Evolutionary conservation across 2,797 vertebrate species (phyloP), one percentile per base, ranked within the genome.

Genomic region (Oreochromis mossambicus): DNA sequence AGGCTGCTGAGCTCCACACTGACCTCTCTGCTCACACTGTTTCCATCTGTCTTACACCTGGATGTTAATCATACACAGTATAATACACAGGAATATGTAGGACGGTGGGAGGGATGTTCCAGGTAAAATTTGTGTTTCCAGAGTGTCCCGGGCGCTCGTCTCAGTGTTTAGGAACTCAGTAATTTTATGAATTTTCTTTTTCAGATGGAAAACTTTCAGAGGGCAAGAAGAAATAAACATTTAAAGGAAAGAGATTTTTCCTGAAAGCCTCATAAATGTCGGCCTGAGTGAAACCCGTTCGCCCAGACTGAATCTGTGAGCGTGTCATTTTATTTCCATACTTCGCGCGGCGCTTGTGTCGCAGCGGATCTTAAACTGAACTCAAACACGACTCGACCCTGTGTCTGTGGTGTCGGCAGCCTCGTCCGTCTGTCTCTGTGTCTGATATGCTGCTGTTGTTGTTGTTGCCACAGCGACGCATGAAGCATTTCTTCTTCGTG

Each of bases 371-470:
- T n/a, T 36, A 63, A 21, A 38, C n/a, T 41, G 61, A 66, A 66
- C 61, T 41, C 36, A 66, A 66, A 66, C 12, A 21, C n/a, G 38
- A 32, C 78, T 76, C 8, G 43, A 84, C 66, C 21, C 41, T 8
- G 2, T 32, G 66, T 83, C 63, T 63, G 66, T 8, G 54, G 76
- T 76, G 87, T 89, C 83, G 14, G 54, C 76, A 86, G 21, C 75
- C 76, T 80, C 8, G 24, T 51, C 29, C 56, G 3, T 78, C 66
- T 9, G 56, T 51, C 32, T 86, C 24, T 46, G 26, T 29, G 24
- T 41, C 54, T 82, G 81, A 52, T 76, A 78, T 91, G 90, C 56
- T 61, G 19, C 38, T 38, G 34, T 90, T 90, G 86, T 85, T 68
- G 81, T 3, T 50, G 86, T 92, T 88, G 19, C 90, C 83, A 56